Conservation (phyloP, 1,140 invertebrate genomes). For the Centruroides vittatus region DNA sequence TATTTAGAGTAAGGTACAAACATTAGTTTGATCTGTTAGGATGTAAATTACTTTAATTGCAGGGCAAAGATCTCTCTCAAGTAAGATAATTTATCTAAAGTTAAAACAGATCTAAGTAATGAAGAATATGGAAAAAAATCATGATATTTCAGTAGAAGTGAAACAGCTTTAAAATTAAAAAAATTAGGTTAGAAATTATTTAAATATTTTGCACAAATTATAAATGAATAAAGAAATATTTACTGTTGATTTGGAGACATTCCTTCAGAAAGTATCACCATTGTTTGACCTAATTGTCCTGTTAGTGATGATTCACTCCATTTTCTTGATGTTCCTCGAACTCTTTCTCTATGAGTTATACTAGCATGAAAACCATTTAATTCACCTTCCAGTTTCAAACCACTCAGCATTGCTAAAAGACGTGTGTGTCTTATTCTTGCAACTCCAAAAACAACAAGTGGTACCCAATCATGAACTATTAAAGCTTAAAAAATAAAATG, state of each 20-base stretch:
- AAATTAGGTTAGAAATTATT: no score
- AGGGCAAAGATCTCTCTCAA: no score
- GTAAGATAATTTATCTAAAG: no score
- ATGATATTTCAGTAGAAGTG: no score
- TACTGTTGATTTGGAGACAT: constrained; percentile 74
- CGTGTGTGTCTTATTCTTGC: constrained; percentile 73
- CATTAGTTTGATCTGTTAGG: no score
- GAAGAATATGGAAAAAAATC: no score
- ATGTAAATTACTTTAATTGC: no score
- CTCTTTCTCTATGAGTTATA: constrained; percentile 54
- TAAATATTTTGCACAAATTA: no score
- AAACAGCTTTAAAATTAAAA: no score
- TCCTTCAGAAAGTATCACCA: constrained; percentile 83
- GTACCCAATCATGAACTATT: constrained; percentile 33
- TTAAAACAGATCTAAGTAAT: no score
- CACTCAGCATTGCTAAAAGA: constrained; percentile 76
- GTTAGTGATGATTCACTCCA: constrained; percentile 72
- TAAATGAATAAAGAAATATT: constrained; percentile 22
- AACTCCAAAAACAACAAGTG: constrained; percentile 67
- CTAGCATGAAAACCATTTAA: constrained; percentile 63
- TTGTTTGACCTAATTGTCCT: constrained; percentile 77
- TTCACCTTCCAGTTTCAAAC: constrained; percentile 80
- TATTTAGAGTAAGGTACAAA: no score
- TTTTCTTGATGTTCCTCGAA: constrained; percentile 38
- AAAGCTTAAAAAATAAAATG: constrained; percentile 24